Percentiles rank a stretch among this genome's conserved stretches.
phyloP scores from a whole-genome alignment of 2,888 invertebrate genomes.

The Heterodera filipjevi region DNA sequence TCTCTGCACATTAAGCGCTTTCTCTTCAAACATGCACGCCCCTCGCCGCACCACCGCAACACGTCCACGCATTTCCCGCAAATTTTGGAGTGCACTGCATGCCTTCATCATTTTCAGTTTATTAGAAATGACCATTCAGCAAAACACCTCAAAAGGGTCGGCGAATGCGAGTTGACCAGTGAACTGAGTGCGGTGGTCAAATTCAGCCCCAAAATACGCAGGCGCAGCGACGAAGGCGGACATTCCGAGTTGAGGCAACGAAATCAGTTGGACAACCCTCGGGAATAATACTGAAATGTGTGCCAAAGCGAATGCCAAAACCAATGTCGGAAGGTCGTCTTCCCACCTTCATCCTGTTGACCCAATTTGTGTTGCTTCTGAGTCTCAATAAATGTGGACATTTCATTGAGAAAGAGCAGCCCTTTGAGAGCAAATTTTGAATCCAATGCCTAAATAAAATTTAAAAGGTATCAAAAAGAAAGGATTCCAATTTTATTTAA shows the following conservation, averaged over 20 bases:
- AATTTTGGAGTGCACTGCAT: slow-evolving; percentile 71
- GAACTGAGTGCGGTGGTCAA: slow-evolving; percentile 31
- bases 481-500: not conserved
- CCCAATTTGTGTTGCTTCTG: slow-evolving; percentile 21
- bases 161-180: slow-evolving; percentile 14
- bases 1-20: slow-evolving; percentile 81
- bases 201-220: slow-evolving; percentile 68
- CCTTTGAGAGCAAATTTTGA: slow-evolving; percentile 79
- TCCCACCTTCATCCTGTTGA: not conserved
- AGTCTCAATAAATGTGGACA: slow-evolving; percentile 84
- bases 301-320: too few relatives aligned
- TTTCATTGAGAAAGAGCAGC: slow-evolving; percentile 91
- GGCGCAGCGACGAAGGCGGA: slow-evolving; percentile 66
- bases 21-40: slow-evolving; percentile 92
- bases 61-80: slow-evolving; percentile 73
- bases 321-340: slow-evolving; percentile 15
- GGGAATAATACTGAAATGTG: slow-evolving; percentile 63
- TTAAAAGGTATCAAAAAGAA: not conserved
- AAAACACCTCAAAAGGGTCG: slow-evolving; percentile 66
- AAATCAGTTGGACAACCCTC: slow-evolving; percentile 70
- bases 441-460: not conserved
- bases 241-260: slow-evolving; percentile 69
- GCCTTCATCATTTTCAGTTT: too few relatives aligned
- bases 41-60: slow-evolving; percentile 87
- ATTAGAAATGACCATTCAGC: slow-evolving; percentile 68